Evolutionary conservation across 2,113 vertebrate genomes (phyloP).

Genomic region (Dascyllus trimaculatus): DNA sequence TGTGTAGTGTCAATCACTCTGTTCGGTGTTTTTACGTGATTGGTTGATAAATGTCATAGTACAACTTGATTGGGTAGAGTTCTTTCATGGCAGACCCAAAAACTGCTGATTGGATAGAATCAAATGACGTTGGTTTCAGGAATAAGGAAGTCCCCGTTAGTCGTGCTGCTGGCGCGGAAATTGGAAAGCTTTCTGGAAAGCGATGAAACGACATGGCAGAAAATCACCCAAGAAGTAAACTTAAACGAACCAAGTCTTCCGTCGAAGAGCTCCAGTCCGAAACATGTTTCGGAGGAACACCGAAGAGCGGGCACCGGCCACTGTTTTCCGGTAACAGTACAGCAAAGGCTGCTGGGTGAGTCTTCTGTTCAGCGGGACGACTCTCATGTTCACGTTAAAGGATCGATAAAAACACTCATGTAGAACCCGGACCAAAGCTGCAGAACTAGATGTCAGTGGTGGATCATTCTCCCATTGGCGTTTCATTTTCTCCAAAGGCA

Average conservation of each 20-base stretch:
- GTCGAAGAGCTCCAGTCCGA: constrained; percentile 45
- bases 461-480: no score
- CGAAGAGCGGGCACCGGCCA: background rate
- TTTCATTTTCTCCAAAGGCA: no score
- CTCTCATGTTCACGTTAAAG: no score
- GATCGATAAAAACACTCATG: no score
- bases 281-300: rapidly evolving
- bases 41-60: no score
- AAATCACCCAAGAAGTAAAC: constrained; percentile 54
- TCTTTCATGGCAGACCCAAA: background rate
- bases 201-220: constrained; percentile 51
- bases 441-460: no score
- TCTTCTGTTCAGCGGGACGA: background rate
- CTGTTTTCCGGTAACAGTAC: rapidly evolving
- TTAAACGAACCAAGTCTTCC: constrained; percentile 67
- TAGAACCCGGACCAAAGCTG: no score
- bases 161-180: background rate
- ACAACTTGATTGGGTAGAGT: constrained; percentile 3
- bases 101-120: constrained; percentile 31
- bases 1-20: no score
- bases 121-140: constrained; percentile 12
- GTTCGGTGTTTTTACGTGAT: no score
- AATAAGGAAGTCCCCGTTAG: constrained; percentile 43
- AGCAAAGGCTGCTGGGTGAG: constrained; percentile 8
- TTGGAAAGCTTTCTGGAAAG: background rate